Base-by-base conservation (phyloP, 1,140 invertebrate genomes). In the Tetramorium parvispinum region DNA sequence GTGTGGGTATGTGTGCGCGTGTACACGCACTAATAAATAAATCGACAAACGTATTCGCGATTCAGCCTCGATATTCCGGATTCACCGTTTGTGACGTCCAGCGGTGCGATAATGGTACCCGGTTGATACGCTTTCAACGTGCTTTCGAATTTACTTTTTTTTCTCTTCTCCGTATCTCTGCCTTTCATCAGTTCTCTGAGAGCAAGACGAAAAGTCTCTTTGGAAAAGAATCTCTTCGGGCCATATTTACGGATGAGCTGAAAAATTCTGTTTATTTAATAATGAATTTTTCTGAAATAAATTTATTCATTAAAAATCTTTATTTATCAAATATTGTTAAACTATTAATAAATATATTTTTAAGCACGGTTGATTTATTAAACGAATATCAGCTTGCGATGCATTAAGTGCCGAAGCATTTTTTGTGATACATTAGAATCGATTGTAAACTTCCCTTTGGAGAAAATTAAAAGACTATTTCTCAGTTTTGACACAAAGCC, bases 1-100 rank as follows among this genome's bases (percentile, higher is more conserved):
- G 8, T 13, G 10, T 18, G 40, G 10, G 51, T 0, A 5, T 11
- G 21, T 11, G 10, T 55, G 11, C 18, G 6, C 13, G 2, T 24
- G 43, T n/a, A 16, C 46, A 10, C 11, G 59, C 59, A 10, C 40
- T 73, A 18, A 59, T 46, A 82, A 82, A 82, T 73, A 83, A 73
- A 81, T 81, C 78, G 27, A 82, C 66, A 21, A 21, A 40, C 32
- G 18, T 73, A 49, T 16, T 71, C 53, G 40, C 13, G 66, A 55
- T 68, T 71, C 27, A 46, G 10, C 49, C 32, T 32, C 32, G 49
- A 70, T 68, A 68, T 43, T 32, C 37, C 13, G n/a, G 63, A 81
- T 43, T 65, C 43, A 53, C 27, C 53, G 53, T 43, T 43, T 27
- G 43, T 66, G 76, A 66, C 27, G 55, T 46, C 21, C 51, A 57